phyloP scores from a whole-genome alignment of 2,113 vertebrate species.

The Aphyosemion australe region DNA sequence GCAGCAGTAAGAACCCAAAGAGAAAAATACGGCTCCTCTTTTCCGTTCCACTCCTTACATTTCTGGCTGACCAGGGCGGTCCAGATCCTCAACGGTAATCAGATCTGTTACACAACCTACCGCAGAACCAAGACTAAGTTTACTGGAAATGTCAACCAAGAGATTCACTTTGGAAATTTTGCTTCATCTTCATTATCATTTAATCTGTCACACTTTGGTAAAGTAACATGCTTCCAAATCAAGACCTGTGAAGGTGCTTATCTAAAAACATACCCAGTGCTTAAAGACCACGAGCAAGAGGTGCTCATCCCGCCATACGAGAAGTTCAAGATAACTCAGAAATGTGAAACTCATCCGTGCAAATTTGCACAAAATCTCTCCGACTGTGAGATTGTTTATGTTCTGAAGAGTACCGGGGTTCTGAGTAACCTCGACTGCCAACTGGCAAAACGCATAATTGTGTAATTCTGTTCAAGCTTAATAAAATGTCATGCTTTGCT shows the following conservation, averaged over 20 bases:
- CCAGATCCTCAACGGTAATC: slow-evolving; percentile 6
- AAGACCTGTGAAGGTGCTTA: slow-evolving; percentile 13
- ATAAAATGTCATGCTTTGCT: no score
- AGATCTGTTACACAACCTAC: slow-evolving; percentile 2
- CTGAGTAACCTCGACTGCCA: slow-evolving; percentile 24
- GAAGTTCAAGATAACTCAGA: not conserved
- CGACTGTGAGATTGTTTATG: not conserved
- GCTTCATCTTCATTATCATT: not conserved
- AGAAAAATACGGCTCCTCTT: not conserved
- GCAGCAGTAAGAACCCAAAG: not conserved
- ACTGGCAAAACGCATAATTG: not conserved
- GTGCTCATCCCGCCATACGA: slow-evolving; percentile 11
- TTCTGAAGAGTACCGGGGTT: not conserved
- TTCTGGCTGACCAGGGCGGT: slow-evolving; percentile 36
- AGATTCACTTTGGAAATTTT: slow-evolving; percentile 36
- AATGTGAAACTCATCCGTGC: no score
- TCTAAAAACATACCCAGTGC: not conserved
- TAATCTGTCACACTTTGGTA: fast-evolving
- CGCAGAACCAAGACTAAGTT: fast-evolving
- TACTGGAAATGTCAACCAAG: not conserved
- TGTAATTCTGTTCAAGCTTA: not conserved
- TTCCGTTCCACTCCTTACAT: slow-evolving; percentile 29
- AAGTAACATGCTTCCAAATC: slow-evolving; percentile 22
- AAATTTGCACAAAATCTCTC: not conserved
- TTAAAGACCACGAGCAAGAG: not conserved